Percentiles rank a stretch among this genome's conserved stretches.
These are phyloP conservation scores for Agelaius phoeniceus DNA, from an alignment of 2,113 vertebrate species.

Conservation along the genomic window DNA sequence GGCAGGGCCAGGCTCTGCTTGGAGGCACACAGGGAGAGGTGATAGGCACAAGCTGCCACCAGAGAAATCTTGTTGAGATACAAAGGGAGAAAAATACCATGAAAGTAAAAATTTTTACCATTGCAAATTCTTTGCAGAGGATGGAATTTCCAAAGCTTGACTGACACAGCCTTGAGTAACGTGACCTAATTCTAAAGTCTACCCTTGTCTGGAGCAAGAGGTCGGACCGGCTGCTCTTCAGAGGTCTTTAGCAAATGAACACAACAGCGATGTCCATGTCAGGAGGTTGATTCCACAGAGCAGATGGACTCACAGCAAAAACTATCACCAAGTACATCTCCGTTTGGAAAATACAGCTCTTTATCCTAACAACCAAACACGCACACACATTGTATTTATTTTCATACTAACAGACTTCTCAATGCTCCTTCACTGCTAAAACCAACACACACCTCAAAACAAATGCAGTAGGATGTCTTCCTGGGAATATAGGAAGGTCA, in stretches of 20 bases:
- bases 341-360: background rate
- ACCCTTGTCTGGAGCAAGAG: background rate
- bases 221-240: background rate
- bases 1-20: background rate
- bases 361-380: background rate
- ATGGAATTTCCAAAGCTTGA: background rate
- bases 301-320: background rate
- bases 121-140: background rate
- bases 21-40: background rate
- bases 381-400: background rate
- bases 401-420: background rate
- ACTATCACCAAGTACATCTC: accelerated
- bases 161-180: background rate
- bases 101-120: background rate
- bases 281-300: background rate
- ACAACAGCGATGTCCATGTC: background rate
- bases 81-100: background rate
- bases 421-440: background rate
- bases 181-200: background rate
- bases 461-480: background rate
- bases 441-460: background rate
- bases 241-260: background rate
- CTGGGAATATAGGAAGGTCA: background rate
- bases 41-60: background rate
- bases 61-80: background rate